Evolutionary conservation across 2,113 vertebrate species (phyloP).

Genomic region (Phylloscopus whistleri): DNA sequence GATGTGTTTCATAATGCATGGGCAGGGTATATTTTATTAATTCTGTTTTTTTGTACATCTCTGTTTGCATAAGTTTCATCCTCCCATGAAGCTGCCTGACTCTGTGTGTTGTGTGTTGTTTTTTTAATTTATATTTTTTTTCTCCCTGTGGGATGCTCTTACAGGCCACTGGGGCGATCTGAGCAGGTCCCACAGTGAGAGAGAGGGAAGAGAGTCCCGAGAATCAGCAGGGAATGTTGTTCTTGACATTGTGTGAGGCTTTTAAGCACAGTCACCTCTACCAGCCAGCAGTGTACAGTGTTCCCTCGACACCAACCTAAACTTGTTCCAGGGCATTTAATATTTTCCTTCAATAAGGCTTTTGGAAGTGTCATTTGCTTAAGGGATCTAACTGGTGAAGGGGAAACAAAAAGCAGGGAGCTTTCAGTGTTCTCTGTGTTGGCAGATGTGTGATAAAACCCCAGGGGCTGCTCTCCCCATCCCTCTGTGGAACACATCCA

Average conservation of each 20-base stretch:
- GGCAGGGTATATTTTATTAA: constrained; percentile 54
- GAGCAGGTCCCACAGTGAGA: neutral
- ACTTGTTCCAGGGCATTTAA: neutral
- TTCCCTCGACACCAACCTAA: neutral
- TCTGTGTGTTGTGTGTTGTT: neutral
- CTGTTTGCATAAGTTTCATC: constrained; percentile 23
- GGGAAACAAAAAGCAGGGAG: neutral
- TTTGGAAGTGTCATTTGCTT: neutral
- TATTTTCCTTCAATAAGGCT: neutral
- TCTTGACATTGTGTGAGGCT: neutral
- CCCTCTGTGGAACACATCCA: neutral
- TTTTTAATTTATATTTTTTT: neutral
- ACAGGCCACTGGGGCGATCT: neutral
- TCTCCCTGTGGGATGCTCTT: neutral
- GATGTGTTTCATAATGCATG: constrained; percentile 54
- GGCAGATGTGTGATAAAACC: neutral
- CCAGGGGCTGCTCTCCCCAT: neutral
- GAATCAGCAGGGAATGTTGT: neutral
- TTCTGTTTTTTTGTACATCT: neutral
- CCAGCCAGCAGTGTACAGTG: neutral
- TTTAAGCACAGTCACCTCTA: neutral
- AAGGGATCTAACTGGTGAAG: neutral
- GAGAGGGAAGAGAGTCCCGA: neutral
- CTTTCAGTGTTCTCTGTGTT: neutral
- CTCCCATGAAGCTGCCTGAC: neutral